Evolutionary conservation across 2,113 vertebrate species (phyloP).

Genomic region (Nothoprocta pentlandii): DNA sequence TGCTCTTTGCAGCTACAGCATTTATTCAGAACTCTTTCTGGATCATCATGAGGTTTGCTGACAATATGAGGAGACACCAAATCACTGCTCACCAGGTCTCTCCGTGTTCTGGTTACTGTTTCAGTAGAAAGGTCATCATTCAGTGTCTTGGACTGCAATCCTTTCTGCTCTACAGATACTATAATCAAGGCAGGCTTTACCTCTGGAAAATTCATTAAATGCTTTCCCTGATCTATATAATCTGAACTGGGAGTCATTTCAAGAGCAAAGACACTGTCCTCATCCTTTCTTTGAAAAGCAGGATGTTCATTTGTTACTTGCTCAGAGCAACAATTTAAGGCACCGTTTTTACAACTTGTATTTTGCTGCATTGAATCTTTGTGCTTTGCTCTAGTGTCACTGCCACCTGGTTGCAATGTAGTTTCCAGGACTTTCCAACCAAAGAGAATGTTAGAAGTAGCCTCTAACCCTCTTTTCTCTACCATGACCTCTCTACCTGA

Average conservation of each 20-base stretch:
- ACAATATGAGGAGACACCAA: background rate
- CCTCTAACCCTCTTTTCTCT: background rate
- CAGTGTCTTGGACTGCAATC: conserved; percentile 42
- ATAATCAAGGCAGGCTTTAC: conserved; percentile 37
- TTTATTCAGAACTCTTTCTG: conserved; percentile 1
- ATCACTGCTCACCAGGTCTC: background rate
- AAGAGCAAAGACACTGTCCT: background rate
- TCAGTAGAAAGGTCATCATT: background rate
- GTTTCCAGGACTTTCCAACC: background rate
- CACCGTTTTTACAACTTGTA: background rate
- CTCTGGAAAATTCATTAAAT: background rate
- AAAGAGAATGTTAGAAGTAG: background rate
- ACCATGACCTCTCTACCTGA: background rate
- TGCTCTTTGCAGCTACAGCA: conserved; percentile 11
- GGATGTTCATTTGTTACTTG: background rate
- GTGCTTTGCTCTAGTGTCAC: background rate
- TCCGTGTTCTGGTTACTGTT: background rate
- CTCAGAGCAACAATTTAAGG: conserved; percentile 1
- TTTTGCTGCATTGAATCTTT: background rate
- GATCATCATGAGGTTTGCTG: background rate
- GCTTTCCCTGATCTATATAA: background rate
- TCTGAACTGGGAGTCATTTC: background rate
- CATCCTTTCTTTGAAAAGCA: background rate
- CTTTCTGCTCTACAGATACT: conserved; percentile 60
- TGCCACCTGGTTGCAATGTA: background rate